These are phyloP conservation scores for Nomada flava DNA, from an alignment of 2,888 invertebrate genomes.

Conservation along the genomic window DNA sequence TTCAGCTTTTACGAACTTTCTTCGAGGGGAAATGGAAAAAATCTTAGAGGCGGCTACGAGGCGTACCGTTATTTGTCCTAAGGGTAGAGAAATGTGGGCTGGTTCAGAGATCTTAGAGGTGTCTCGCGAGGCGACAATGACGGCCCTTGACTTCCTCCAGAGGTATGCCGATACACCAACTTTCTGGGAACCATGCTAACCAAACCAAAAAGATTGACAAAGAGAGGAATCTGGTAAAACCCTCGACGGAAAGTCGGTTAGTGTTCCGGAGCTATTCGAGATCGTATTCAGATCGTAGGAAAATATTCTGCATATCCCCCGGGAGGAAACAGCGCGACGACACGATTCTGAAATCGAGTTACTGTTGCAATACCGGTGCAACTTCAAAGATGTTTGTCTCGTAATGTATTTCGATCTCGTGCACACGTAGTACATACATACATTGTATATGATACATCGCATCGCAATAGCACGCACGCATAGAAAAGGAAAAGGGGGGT, in stretches of 20 bases:
- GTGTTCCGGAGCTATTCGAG: constrained; percentile 34
- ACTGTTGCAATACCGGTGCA: constrained; percentile 41
- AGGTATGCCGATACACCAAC: constrained; percentile 51
- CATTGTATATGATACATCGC: too few relatives aligned
- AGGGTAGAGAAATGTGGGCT: not conserved
- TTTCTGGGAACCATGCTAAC: constrained; percentile 58
- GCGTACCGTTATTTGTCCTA: not conserved
- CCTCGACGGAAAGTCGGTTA: constrained; percentile 32
- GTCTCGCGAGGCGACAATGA: constrained; percentile 34
- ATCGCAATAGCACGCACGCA: too few relatives aligned
- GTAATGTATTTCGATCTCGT: constrained; percentile 34
- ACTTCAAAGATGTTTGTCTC: constrained; percentile 63
- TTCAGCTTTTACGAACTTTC: not conserved
- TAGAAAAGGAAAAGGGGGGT: not conserved
- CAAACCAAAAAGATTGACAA: constrained; percentile 61
- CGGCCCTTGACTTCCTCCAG: constrained; percentile 14
- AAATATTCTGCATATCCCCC: constrained; percentile 59
- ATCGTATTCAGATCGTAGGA: constrained; percentile 64
- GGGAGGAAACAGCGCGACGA: constrained; percentile 50
- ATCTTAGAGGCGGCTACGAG: not conserved
- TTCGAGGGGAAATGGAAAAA: not conserved
- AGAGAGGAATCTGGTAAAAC: constrained; percentile 59
- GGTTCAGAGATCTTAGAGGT: not conserved
- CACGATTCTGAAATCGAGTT: constrained; percentile 64
- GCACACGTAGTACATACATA: not conserved